A percentile compares a stretch with the other conserved stretches of the same genome.
These are phyloP conservation scores for Sebastes melanostomus DNA, from an alignment of 2,797 vertebrate species.

Conservation along the genomic window DNA sequence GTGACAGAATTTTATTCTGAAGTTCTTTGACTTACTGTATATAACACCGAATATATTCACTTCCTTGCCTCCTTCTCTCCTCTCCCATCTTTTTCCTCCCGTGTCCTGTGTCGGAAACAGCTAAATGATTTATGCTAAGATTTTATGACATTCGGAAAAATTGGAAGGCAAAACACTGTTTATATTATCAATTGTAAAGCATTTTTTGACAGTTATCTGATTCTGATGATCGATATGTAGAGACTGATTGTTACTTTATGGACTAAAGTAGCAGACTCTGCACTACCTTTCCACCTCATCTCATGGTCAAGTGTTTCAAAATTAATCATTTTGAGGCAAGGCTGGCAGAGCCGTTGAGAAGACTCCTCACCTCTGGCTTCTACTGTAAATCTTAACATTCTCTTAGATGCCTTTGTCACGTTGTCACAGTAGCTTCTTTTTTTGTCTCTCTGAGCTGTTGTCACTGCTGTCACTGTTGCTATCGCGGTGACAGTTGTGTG, in stretches of 20 bases:
- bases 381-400: slow-evolving; percentile 32
- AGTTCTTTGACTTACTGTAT: background rate
- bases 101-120: background rate
- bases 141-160: background rate
- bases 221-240: background rate
- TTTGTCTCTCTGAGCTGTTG: slow-evolving; percentile 17
- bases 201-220: background rate
- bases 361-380: slow-evolving; percentile 22
- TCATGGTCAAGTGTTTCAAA: slow-evolving; percentile 23
- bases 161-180: background rate
- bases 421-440: slow-evolving; percentile 17
- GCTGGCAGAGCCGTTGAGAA: slow-evolving; percentile 23
- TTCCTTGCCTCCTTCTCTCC: background rate
- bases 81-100: background rate
- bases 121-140: background rate
- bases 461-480: background rate
- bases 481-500: background rate
- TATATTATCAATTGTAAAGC: background rate
- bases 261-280: background rate
- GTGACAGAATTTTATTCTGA: background rate
- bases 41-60: background rate
- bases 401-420: slow-evolving; percentile 23
- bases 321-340: slow-evolving; percentile 17
- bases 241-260: background rate
- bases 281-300: background rate